A percentile compares a stretch with the other conserved stretches of the same genome.
Evolutionary conservation across 2,888 invertebrate genomes (phyloP).

Genomic region (Bruchidius siliquastri): DNA sequence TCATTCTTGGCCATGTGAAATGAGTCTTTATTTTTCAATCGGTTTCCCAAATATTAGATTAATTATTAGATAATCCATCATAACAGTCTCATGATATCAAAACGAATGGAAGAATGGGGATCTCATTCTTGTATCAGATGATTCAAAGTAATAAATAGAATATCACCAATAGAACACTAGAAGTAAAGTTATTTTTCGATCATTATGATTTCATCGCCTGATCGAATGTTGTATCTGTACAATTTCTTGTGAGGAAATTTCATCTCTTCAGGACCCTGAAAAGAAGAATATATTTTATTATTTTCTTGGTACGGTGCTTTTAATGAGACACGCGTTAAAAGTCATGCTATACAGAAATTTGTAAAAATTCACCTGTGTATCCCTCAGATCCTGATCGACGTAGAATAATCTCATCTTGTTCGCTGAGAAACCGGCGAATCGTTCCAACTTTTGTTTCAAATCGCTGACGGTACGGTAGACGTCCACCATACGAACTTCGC

Average conservation of each 20-base stretch:
- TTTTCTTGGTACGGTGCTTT: too few relatives aligned
- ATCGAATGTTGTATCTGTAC: constrained; percentile 84
- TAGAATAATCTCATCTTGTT: constrained; percentile 86
- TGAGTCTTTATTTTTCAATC: not conserved
- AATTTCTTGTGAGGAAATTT: constrained; percentile 82
- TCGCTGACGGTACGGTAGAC: constrained; percentile 79
- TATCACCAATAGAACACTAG: constrained; percentile 44
- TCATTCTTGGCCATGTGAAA: not conserved
- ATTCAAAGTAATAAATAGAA: not conserved
- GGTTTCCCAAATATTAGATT: not conserved
- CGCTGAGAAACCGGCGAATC: constrained; percentile 75
- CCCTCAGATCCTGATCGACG: constrained; percentile 73
- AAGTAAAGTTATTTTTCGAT: constrained; percentile 51
- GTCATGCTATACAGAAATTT: too few relatives aligned
- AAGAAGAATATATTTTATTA: constrained; percentile 17
- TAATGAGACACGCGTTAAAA: not conserved
- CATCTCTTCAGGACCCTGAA: constrained; percentile 83
- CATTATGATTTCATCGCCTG: constrained; percentile 87
- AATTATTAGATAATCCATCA: not conserved
- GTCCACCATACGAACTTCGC: constrained; percentile 70
- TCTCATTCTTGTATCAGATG: not conserved
- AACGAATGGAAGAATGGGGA: not conserved
- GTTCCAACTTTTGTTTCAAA: constrained; percentile 73
- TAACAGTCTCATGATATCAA: not conserved
- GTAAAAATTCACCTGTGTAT: constrained; percentile 36